Percentiles rank a stretch among this genome's conserved stretches.
These are phyloP conservation scores for Polydrusus pterygomalis DNA, from an alignment of 2,888 invertebrate genomes.

Conservation along the genomic window DNA sequence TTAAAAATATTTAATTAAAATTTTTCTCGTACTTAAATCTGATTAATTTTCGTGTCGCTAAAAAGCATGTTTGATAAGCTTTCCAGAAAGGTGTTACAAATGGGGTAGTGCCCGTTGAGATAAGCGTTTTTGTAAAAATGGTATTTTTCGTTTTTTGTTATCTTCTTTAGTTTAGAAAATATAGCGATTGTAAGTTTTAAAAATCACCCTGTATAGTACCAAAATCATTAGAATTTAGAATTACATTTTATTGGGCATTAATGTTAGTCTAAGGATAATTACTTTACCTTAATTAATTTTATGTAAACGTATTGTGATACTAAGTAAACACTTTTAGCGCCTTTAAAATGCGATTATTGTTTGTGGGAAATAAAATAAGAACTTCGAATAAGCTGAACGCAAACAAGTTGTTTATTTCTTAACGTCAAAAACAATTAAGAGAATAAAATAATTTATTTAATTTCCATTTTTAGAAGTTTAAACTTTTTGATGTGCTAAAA, in stretches of 20 bases:
- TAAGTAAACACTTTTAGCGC: conserved; percentile 4
- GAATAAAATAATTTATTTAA: conserved; percentile 14
- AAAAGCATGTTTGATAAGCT: no score
- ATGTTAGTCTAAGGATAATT: neutral
- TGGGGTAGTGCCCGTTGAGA: no score
- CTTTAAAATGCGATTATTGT: conserved; percentile 12
- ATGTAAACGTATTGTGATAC: conserved; percentile 15
- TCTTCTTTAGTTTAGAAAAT: no score
- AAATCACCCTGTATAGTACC: no score
- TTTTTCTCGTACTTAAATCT: no score
- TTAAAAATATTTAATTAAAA: no score
- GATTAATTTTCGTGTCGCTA: no score
- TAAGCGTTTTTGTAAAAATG: no score
- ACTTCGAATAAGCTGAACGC: conserved; percentile 11
- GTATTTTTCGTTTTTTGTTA: no score
- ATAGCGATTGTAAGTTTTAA: no score
- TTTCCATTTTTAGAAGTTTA: conserved; percentile 15
- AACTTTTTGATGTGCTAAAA: conserved; percentile 2
- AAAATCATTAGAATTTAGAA: neutral
- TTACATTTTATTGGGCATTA: neutral
- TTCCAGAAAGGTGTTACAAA: no score
- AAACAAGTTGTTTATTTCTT: conserved; percentile 20
- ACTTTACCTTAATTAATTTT: conserved; percentile 5
- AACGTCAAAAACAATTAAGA: conserved; percentile 7
- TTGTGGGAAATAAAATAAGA: neutral